Evolutionary conservation across 2,797 vertebrate species (phyloP), one percentile per base, ranked within the genome.

Genomic region (Strix occidentalis): DNA sequence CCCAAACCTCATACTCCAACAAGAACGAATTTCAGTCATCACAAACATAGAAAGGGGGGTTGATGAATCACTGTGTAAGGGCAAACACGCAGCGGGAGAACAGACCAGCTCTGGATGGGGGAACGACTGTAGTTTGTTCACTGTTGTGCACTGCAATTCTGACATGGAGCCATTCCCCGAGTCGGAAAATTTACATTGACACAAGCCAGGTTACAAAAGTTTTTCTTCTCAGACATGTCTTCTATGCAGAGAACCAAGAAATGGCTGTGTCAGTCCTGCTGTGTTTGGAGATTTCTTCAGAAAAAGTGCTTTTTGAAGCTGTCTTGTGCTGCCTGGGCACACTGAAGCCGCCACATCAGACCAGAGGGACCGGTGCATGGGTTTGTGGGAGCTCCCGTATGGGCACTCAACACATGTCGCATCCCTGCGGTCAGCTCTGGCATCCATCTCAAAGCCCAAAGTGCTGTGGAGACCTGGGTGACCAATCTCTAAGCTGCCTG

Each of bases 71-170:
- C 60, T 0, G 0, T 43, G 23, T 31, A 56, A 68, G 17, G 66
- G 48, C 46, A 80, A 39, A 58, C 21, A 10, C 6, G 4, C 19
- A 48, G 43, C 5, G 2, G 33, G 63, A 72, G 33, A 29, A 91
- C 0, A 1, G 21, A 45, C 31, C 5, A 7, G 13, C 43, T 89
- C 6, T 3, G 6, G n/a, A 21, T 43, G 12, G 14, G 6, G 6
- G 3, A 7, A 54, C 0, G 6, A 8, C 57, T 83, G 29, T 54
- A 51, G 20, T 33, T 91, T 37, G 13, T 57, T 69, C 43, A 16
- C 50, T 68, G 29, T 37, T n/a, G 10, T n/a, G 28, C 7, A 8
- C 31, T 66, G 43, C 46, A 61, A 2, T 83, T 84, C 43, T 93
- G 66, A 53, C 1, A 4, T 33, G 11, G 5, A 24, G 5, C 43